Conservation (phyloP, 2,113 vertebrate genomes). For the Hyperoodon ampullatus region DNA sequence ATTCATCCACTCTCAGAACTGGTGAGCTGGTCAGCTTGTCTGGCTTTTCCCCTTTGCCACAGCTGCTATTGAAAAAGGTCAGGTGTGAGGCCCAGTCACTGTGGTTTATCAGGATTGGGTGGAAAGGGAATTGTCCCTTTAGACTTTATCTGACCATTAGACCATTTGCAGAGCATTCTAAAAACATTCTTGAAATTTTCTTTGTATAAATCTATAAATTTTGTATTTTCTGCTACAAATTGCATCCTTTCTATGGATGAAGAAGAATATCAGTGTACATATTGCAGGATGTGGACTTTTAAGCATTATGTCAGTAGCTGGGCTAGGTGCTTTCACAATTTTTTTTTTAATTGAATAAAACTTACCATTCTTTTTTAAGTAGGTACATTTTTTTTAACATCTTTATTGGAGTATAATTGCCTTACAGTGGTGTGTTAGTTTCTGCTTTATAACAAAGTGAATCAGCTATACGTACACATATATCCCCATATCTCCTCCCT, state of each 20-base stretch:
- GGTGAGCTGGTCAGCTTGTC: not conserved
- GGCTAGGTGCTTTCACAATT: not conserved
- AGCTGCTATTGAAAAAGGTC: not conserved
- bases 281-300: not conserved
- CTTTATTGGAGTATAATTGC: too few relatives aligned
- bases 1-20: not conserved
- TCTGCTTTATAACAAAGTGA: too few relatives aligned
- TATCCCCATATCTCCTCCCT: too few relatives aligned
- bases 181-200: constrained; percentile 17
- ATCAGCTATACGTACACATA: too few relatives aligned
- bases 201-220: not conserved
- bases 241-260: not conserved
- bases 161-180: not conserved
- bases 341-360: not conserved
- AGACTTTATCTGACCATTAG: not conserved
- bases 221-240: not conserved
- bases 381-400: too few relatives aligned
- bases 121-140: not conserved
- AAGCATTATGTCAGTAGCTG: not conserved
- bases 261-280: not conserved
- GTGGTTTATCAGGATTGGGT: not conserved
- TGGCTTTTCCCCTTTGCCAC: not conserved
- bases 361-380: not conserved
- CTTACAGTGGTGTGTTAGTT: too few relatives aligned
- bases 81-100: not conserved